These are phyloP conservation scores for Melanotaenia boesemani DNA, from an alignment of 2,797 vertebrate species.

Conservation along the genomic window DNA sequence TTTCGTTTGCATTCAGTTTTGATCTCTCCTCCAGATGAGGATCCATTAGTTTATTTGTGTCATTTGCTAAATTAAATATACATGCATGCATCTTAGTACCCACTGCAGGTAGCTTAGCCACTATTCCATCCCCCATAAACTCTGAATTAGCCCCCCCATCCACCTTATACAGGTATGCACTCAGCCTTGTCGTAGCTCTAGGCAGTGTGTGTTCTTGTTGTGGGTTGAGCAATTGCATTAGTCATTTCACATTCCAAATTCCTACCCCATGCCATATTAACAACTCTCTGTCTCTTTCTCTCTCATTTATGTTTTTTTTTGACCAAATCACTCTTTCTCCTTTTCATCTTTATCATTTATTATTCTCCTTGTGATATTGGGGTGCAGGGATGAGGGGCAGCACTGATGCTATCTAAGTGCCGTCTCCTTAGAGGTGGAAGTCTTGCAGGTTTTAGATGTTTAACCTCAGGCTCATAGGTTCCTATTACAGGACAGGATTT, in stretches of 20 bases:
- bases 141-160: slow-evolving; percentile 28
- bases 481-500: slow-evolving; percentile 64
- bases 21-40: slow-evolving; percentile 11
- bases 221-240: slow-evolving; percentile 87
- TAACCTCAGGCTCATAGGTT: slow-evolving; percentile 73
- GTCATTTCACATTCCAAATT: slow-evolving; percentile 87
- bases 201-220: slow-evolving; percentile 86
- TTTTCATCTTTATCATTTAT: slow-evolving; percentile 46
- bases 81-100: slow-evolving; percentile 41
- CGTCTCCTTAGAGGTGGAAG: slow-evolving; percentile 60
- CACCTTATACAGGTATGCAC: slow-evolving; percentile 81
- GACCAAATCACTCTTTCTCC: slow-evolving; percentile 29
- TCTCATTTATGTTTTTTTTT: slow-evolving; percentile 18
- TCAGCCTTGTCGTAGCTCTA: slow-evolving; percentile 81
- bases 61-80: slow-evolving; percentile 45
- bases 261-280: slow-evolving; percentile 78
- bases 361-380: slow-evolving; percentile 30
- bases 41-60: slow-evolving; percentile 46
- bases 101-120: slow-evolving; percentile 37
- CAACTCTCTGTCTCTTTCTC: slow-evolving; percentile 42
- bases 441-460: slow-evolving; percentile 62
- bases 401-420: slow-evolving; percentile 56
- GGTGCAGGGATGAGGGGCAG: slow-evolving; percentile 40
- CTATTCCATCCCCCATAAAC: slow-evolving; percentile 45
- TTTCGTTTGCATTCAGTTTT: not conserved